Conservation (phyloP, 2,888 invertebrate species). For the Pristionchus japonicus region DNA sequence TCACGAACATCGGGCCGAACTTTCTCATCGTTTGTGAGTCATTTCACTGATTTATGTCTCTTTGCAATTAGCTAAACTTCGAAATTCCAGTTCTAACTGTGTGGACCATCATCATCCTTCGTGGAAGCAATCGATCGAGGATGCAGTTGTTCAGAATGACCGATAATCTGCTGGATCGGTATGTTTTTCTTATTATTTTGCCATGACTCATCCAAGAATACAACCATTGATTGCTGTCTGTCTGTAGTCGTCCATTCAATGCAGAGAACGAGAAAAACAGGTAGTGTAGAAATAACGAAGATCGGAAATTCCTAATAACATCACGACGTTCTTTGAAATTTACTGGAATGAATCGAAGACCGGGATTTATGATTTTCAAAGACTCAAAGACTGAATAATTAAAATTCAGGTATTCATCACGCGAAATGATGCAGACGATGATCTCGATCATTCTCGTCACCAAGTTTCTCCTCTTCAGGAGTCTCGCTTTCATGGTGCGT, state of each 20-base stretch:
- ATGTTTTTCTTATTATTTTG: neutral
- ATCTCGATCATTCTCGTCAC: conserved; percentile 68
- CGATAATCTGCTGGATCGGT: conserved; percentile 66
- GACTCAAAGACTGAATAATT: too few species aligned
- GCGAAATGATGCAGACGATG: conserved; percentile 69
- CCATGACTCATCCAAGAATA: conserved; percentile 34
- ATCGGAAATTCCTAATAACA: neutral
- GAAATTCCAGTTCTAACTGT: conserved; percentile 58
- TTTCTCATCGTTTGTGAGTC: conserved; percentile 64
- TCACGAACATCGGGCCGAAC: conserved; percentile 69
- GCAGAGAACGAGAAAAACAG: conserved; percentile 1
- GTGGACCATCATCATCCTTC: conserved; percentile 62
- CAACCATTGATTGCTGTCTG: neutral
- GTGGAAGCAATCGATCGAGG: conserved; percentile 68
- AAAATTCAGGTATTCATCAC: conserved; percentile 25
- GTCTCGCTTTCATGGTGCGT: conserved; percentile 65
- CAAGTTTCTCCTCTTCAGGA: conserved; percentile 68
- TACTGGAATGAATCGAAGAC: neutral
- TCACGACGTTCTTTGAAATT: neutral
- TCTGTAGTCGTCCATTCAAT: neutral
- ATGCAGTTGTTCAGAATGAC: conserved; percentile 68
- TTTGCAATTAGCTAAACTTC: neutral
- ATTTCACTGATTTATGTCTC: neutral
- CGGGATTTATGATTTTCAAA: neutral
- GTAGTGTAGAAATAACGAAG: neutral